A percentile compares a stretch with the other conserved stretches of the same genome.
These are phyloP conservation scores for Porites divaricata DNA, from an alignment of 92 coral and sea anemone species.

Conservation along the genomic window DNA sequence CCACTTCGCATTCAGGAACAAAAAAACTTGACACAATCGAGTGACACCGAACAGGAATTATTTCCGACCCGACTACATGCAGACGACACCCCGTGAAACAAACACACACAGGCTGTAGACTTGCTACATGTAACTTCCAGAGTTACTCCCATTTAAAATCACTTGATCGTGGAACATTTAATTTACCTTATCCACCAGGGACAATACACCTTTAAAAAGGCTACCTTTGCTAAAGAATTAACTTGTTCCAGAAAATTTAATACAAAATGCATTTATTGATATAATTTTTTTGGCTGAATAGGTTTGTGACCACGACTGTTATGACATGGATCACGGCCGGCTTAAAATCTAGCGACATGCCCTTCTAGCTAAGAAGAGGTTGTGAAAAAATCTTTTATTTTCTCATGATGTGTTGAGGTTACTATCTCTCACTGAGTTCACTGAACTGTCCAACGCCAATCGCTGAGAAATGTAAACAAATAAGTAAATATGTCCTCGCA, in stretches of 20 bases:
- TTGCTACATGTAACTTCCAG: background rate
- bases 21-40: constrained; percentile 9
- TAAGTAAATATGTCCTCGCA: constrained; percentile 44
- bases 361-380: constrained; percentile 1
- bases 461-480: constrained; percentile 38
- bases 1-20: constrained; percentile 5
- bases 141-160: background rate
- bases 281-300: constrained; percentile 12
- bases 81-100: constrained; percentile 32
- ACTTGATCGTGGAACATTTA: background rate
- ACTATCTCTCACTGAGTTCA: constrained; percentile 2
- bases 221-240: constrained; percentile 9
- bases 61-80: constrained; percentile 24
- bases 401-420: background rate
- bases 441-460: constrained; percentile 21
- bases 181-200: background rate
- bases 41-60: constrained; percentile 24
- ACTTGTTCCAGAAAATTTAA: constrained; percentile 29
- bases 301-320: constrained; percentile 9
- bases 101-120: background rate
- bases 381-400: constrained; percentile 18
- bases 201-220: constrained; percentile 6
- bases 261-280: constrained; percentile 36
- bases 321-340: constrained; percentile 6
- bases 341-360: constrained; percentile 3